These are phyloP conservation scores for Notarius lentiginosus DNA, from an alignment of 2,113 vertebrate species.

Conservation along the genomic window DNA sequence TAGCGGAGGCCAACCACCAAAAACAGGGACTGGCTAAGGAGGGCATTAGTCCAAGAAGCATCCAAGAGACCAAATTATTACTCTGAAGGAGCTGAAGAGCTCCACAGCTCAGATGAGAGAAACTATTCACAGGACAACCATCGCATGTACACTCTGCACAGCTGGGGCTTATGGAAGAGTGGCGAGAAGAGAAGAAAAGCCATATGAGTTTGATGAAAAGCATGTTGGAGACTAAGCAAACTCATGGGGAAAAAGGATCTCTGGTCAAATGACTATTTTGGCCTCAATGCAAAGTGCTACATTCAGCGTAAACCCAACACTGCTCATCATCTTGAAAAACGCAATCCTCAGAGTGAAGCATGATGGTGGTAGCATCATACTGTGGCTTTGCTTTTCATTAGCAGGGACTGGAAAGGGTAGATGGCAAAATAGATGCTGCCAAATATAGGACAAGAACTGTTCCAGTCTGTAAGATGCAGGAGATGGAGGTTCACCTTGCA, in stretches of 20 bases:
- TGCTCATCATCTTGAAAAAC: background rate
- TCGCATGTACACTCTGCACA: background rate
- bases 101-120: background rate
- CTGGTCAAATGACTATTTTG: background rate
- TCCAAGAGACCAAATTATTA: background rate
- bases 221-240: background rate
- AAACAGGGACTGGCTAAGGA: background rate
- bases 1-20: background rate
- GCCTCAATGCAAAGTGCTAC: background rate
- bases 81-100: background rate
- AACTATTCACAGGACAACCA: background rate
- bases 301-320: too few species aligned
- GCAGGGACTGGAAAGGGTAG: background rate
- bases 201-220: background rate
- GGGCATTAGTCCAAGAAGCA: background rate
- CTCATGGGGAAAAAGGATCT: background rate
- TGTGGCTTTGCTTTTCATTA: background rate
- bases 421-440: background rate
- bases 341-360: background rate
- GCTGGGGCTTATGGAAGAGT: background rate
- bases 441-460: background rate
- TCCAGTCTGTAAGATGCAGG: background rate
- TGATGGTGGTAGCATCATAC: background rate
- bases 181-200: background rate
- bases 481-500: background rate